phyloP scores from a whole-genome alignment of 2,888 invertebrate genomes.

The Liopterus haemorrhoidalis region DNA sequence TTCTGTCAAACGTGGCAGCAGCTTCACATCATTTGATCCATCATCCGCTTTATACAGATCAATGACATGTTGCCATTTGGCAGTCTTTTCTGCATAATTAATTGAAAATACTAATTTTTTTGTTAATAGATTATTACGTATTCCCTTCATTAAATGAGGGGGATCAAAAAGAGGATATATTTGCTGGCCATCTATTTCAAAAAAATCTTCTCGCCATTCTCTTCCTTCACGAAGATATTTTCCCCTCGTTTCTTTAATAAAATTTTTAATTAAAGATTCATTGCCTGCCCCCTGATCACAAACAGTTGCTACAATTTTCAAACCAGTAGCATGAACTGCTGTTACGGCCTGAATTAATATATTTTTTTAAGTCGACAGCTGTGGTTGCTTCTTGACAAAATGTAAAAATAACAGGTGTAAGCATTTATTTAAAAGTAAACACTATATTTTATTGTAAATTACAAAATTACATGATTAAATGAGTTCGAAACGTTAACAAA shows the following conservation, averaged over 20 bases:
- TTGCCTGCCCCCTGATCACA: too few relatives aligned
- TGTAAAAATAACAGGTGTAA: background rate
- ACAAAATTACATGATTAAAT: too few relatives aligned
- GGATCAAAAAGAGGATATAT: slow-evolving; percentile 7
- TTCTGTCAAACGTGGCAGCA: slow-evolving; percentile 3
- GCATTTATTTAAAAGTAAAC: too few relatives aligned
- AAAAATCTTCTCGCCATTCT: background rate
- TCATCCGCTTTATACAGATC: background rate
- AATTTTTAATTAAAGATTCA: too few relatives aligned
- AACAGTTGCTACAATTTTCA: too few relatives aligned
- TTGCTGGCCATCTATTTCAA: background rate
- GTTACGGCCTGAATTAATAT: background rate
- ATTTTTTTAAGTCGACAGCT: background rate
- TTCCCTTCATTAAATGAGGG: slow-evolving; percentile 9
- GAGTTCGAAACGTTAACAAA: too few relatives aligned
- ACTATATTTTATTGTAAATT: too few relatives aligned
- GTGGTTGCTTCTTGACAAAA: slow-evolving; percentile 4
- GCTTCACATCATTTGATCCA: background rate
- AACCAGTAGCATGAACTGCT: too few relatives aligned
- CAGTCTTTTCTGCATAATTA: background rate
- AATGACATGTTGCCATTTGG: slow-evolving; percentile 4
- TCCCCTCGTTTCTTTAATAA: too few relatives aligned
- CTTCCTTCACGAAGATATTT: too few relatives aligned
- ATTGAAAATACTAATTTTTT: background rate
- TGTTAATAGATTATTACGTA: slow-evolving; percentile 6